phyloP scores from a whole-genome alignment of 2,888 invertebrate genomes.

The Julus scanicus region DNA sequence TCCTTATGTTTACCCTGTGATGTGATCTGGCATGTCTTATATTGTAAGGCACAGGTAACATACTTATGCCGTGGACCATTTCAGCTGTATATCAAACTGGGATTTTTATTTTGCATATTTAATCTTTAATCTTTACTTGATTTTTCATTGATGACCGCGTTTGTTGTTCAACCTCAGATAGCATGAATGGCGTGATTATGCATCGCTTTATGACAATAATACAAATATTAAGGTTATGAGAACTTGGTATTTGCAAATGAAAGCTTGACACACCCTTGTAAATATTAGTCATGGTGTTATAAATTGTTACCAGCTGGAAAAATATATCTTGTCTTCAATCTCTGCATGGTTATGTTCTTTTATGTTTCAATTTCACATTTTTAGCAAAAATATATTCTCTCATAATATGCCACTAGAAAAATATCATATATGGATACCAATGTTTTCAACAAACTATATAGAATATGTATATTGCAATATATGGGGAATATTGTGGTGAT shows the following conservation, averaged over 20 bases:
- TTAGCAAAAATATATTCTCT: too few species aligned
- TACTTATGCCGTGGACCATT: conserved; percentile 33
- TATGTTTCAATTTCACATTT: too few species aligned
- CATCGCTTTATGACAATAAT: not conserved
- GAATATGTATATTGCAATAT: too few species aligned
- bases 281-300: not conserved
- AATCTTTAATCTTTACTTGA: not conserved
- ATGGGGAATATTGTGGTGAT: too few species aligned
- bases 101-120: not conserved
- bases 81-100: not conserved
- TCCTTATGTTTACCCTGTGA: not conserved
- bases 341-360: too few species aligned
- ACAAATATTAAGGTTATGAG: not conserved
- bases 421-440: too few species aligned
- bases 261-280: not conserved
- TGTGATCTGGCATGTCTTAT: not conserved
- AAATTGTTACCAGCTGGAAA: too few species aligned
- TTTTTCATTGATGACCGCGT: not conserved
- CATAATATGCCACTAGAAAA: too few species aligned
- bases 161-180: not conserved
- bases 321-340: too few species aligned
- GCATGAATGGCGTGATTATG: conserved; percentile 30
- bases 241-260: not conserved
- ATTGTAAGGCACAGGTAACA: not conserved
- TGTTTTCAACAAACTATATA: too few species aligned